Conservation (phyloP, 2,797 vertebrate species). For the Ctenopoma kingsleyae region DNA sequence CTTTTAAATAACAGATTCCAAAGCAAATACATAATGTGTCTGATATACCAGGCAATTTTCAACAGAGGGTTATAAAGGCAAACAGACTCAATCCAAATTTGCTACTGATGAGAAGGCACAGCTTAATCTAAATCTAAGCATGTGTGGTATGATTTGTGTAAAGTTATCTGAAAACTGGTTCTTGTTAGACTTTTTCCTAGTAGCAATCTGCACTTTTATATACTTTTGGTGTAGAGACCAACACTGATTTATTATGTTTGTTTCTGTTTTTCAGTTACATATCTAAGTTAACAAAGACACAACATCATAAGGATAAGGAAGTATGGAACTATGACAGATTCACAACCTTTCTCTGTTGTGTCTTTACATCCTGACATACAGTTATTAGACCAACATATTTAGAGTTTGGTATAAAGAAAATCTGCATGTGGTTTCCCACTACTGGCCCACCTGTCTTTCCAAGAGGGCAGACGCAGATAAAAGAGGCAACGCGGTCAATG, state of each 20-base stretch:
- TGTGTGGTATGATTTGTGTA: not conserved
- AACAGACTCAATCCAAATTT: slow-evolving; percentile 15
- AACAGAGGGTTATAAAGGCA: not conserved
- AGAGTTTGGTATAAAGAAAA: no score
- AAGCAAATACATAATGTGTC: not conserved
- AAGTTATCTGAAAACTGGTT: slow-evolving; percentile 30
- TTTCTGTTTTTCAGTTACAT: no score
- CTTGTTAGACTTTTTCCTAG: slow-evolving; percentile 20
- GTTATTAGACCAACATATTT: not conserved
- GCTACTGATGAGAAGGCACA: not conserved
- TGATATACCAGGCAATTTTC: not conserved
- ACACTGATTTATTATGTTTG: no score
- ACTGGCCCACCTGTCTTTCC: slow-evolving; percentile 84
- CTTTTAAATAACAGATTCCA: not conserved
- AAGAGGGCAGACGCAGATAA: slow-evolving; percentile 83
- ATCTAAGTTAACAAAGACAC: no score
- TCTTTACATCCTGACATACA: no score
- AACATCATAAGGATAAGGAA: no score
- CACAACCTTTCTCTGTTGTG: no score
- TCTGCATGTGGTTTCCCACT: not conserved
- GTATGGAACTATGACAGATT: no score
- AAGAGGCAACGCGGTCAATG: slow-evolving; percentile 87
- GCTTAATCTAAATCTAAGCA: slow-evolving; percentile 10
- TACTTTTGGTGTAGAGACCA: no score
- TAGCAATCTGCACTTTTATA: no score